Evolutionary conservation across 1,140 invertebrate species (phyloP), one percentile per base, ranked within the genome.

Genomic region (Caerostris darwini): DNA sequence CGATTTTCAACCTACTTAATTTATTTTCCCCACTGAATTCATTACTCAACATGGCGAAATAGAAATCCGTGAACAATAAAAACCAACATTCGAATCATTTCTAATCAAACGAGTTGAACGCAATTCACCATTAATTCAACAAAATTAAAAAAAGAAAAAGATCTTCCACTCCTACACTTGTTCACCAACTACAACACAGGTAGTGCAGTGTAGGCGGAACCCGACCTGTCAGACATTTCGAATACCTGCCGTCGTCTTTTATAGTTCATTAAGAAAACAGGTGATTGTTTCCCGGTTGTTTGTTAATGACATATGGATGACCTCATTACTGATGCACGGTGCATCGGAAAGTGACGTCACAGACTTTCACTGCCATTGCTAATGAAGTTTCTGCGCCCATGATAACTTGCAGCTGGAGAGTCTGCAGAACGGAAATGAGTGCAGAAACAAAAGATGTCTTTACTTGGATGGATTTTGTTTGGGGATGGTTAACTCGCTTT

Each of bases 281-380:
- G 50, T 77, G 71, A 77, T 77, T 77, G 71, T 77, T 77, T 77
- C 71, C 10, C 19, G 71, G 71, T 56, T 85, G 54, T 85, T n/a
- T 19, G 83, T 85, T 85, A 85, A 85, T 85, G 83, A 85, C 83
- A 56, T 85, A 59, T 50, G 17, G 57, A 85, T 85, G 83, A 85
- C 83, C 83, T 59, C 83, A 85, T 85, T 85, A 85, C 83, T 57
- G 56, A 85, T 85, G 57, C 83, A 85, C 14, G 82, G 82, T 50
- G 83, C 83, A 85, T 85, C 83, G 83, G 17, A 85, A 85, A 59
- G 83, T 85, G 83, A 85, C 83, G 83, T 85, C 83, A 85, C 56
- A 50, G 71, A 10, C 34, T 77, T 77, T 77, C 71, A 50, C 69
- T 77, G 19, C 71, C 34, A 77, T 77, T 59, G 83, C 57, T 85